phyloP scores from a whole-genome alignment of 2,113 vertebrate species.

The Garra rufa region DNA sequence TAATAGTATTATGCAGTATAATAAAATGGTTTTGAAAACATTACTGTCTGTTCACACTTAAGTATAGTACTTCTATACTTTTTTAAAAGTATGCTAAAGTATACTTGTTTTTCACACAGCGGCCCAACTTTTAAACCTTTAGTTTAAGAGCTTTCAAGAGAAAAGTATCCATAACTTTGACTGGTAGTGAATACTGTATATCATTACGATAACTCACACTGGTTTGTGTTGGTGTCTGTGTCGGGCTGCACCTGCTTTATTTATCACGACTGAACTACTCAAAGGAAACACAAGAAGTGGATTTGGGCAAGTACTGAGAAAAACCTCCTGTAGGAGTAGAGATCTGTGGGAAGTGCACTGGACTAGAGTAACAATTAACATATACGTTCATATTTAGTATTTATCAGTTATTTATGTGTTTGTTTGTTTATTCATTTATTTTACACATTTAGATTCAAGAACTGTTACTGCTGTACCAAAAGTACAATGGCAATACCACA shows the following conservation, averaged over 20 bases:
- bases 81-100: neutral
- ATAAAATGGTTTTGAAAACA: neutral
- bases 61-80: neutral
- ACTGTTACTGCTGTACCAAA: neutral
- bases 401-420: neutral
- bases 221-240: neutral
- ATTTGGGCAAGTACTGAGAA: slow-evolving; percentile 56
- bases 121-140: neutral
- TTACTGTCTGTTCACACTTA: neutral
- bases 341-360: slow-evolving; percentile 18
- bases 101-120: neutral
- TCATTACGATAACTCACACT: neutral
- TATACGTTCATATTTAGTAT: neutral
- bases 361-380: neutral
- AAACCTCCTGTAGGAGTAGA: slow-evolving; percentile 43
- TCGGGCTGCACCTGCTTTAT: slow-evolving; percentile 37
- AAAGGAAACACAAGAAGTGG: slow-evolving; percentile 48
- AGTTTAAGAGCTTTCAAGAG: neutral
- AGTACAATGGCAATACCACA: neutral
- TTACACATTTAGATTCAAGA: neutral
- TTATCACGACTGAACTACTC: slow-evolving; percentile 55
- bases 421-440: neutral
- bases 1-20: too few relatives aligned
- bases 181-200: slow-evolving; percentile 15
- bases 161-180: neutral